These are phyloP conservation scores for Neoaliturus tenellus DNA, from an alignment of 2,888 invertebrate genomes.

Conservation along the genomic window DNA sequence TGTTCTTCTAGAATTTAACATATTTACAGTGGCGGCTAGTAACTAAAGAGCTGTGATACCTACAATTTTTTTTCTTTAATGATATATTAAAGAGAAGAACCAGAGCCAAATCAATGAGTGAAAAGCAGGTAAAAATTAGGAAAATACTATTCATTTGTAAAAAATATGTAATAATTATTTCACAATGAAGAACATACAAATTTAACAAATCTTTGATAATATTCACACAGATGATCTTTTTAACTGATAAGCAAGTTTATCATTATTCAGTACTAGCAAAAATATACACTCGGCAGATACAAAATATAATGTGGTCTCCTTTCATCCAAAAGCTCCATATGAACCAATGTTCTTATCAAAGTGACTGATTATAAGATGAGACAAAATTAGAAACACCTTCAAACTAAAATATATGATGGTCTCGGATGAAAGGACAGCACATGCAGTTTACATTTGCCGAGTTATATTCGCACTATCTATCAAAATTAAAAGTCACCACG, in stretches of 20 bases:
- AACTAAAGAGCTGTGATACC: too few relatives aligned
- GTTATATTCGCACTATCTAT: constrained; percentile 41
- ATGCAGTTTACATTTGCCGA: constrained; percentile 32
- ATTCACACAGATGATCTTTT: constrained; percentile 57
- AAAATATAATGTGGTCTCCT: constrained; percentile 23
- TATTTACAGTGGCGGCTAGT: too few relatives aligned
- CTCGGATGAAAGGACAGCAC: neutral
- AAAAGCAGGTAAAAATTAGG: neutral
- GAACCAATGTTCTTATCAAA: neutral
- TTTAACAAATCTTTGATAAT: constrained; percentile 59
- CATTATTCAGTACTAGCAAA: constrained; percentile 40
- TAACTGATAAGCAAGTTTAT: constrained; percentile 50
- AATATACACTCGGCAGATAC: constrained; percentile 33
- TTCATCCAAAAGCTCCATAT: constrained; percentile 31
- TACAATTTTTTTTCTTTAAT: too few relatives aligned
- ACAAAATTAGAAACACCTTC: neutral
- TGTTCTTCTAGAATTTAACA: too few relatives aligned
- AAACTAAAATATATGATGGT: constrained; percentile 28
- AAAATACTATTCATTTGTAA: constrained; percentile 47
- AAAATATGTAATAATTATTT: constrained; percentile 59
- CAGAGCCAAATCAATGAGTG: neutral
- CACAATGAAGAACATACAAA: constrained; percentile 59
- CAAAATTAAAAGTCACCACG: constrained; percentile 20
- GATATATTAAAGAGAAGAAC: too few relatives aligned
- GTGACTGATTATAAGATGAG: neutral